Base-by-base conservation (phyloP, 2,113 vertebrate genomes). In the Anser brachyrhynchus region DNA sequence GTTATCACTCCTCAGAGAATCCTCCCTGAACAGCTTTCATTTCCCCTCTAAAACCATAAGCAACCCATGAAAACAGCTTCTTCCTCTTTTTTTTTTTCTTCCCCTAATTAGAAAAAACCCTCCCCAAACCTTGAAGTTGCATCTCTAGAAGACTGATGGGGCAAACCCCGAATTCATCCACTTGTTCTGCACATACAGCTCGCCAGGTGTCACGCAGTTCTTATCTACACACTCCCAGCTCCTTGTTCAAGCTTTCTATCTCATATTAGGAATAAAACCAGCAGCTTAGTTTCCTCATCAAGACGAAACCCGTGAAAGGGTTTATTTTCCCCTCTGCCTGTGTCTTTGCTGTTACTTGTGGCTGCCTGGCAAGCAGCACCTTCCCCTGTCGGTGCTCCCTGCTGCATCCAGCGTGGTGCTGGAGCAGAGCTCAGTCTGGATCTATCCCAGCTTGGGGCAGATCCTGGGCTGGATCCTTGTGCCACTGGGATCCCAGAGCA, bases 341-440 rank as follows among this genome's bases (percentile, higher is more conserved):
- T 13, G 4, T 20, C 51, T 81, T 22, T 41, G 31, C 12, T 61
- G 51, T 71, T 67, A 80, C 66, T 18, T 1, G 13, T 9, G 7
- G 54, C 16, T 86, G 41, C 29, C 57, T 13, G 49, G 35, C 72
- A 73, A 14, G 39, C 43, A 21, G 26, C 33, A 51, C 41, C 29
- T 62, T 41, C 39, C 76, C 70, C 84, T 69, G 46, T 9, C 83
- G 39, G 31, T 54, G 17, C 37, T 31, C 51, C 49, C 31, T 58
- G 2, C 55, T 54, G 4, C 2, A 35, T 5, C 46, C 61, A 2
- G 44, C 25, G 3, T 4, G 4, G 16, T 1, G 4, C 13, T 16
- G 70, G 73, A 79, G 61, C 80, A 75, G 39, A 75, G 44, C 44
- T 73, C 37, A 28, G 16, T 28, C 61, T 39, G 11, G 25, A 20